These are phyloP conservation scores for Ramazzottius varieornatus DNA, from an alignment of 2,888 invertebrate genomes.

Conservation along the genomic window DNA sequence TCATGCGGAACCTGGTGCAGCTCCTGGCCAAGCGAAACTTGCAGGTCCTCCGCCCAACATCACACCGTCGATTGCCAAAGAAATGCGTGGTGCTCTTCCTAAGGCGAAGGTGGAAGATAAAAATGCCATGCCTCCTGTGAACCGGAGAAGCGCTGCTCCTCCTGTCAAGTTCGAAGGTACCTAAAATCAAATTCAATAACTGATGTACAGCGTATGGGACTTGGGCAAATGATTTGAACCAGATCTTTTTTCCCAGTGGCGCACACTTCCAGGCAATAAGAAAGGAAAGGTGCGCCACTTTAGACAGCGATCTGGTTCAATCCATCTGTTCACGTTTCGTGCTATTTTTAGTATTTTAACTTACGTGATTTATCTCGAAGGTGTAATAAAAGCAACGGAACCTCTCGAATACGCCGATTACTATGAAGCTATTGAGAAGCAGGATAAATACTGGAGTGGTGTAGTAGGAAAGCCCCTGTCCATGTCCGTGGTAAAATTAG, in stretches of 20 bases:
- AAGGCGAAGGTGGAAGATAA: not conserved
- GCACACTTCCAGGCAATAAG: too few relatives aligned
- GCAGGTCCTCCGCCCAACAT: not conserved
- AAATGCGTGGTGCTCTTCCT: not conserved
- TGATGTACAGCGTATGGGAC: too few relatives aligned
- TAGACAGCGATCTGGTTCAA: too few relatives aligned
- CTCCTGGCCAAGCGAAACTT: not conserved
- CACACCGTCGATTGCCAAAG: not conserved
- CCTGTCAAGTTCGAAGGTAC: not conserved
- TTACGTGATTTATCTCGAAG: too few relatives aligned
- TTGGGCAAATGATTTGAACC: too few relatives aligned
- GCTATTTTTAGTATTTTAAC: too few relatives aligned
- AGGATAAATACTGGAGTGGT: not conserved
- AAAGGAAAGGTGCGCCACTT: too few relatives aligned
- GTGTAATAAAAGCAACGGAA: not conserved
- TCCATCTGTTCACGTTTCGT: too few relatives aligned
- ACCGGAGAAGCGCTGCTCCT: not conserved
- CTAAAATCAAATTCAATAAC: too few relatives aligned
- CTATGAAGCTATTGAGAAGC: not conserved
- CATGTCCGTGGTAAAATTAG: not conserved
- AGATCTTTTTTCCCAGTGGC: too few relatives aligned
- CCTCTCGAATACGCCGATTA: not conserved
- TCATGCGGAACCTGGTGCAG: not conserved
- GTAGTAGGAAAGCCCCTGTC: not conserved
- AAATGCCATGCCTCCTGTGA: not conserved